Base-by-base conservation (phyloP, 2,113 vertebrate species). In the Oreotrochilus melanogaster region DNA sequence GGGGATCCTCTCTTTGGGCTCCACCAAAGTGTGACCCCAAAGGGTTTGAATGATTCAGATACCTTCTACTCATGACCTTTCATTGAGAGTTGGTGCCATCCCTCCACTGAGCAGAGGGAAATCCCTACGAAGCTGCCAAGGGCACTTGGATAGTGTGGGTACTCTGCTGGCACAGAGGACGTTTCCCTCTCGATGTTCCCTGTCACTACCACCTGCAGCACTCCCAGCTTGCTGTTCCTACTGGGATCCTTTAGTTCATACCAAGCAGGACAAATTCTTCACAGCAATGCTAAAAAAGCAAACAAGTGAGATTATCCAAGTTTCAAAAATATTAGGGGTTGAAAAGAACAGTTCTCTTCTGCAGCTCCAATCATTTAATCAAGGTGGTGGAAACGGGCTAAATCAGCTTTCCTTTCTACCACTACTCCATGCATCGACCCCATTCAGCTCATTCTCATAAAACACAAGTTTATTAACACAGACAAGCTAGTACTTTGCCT, bases 231-330 rank as follows among this genome's bases (percentile, higher is more conserved):
- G 16, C 57, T 47, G 15, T 37, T 24, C 45, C 28, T 47, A 25
- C 19, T 84, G 30, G 28, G 7, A 16, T 39, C 56, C 60, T 89
- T 87, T 33, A 30, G 10, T 31, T 62, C 25, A 1, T 27, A 37
- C n/a, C 67, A 56, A 64, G 22, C 45, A 64, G 45, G 45, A 54
- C 39, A 75, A 67, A 18, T 6, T 60, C 42, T 91, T 92, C 43
- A 31, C 0, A 9, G 10, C 27, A 53, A 18, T 0, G 0, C 57
- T 75, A 78, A 48, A 65, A 78, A 33, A 17, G 39, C 22, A 28
- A 31, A 11, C 35, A 67, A 58, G 31, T 7, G n/a, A 84, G 18
- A 39, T 30, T 58, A 65, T 25, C 18, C 14, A 56, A 65, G 8
- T 75, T 75, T 64, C 53, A 11, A 64, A 94, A 94, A 42, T 39